Evolutionary conservation across 1,140 invertebrate species (phyloP).

Genomic region (Spodoptera frugiperda): DNA sequence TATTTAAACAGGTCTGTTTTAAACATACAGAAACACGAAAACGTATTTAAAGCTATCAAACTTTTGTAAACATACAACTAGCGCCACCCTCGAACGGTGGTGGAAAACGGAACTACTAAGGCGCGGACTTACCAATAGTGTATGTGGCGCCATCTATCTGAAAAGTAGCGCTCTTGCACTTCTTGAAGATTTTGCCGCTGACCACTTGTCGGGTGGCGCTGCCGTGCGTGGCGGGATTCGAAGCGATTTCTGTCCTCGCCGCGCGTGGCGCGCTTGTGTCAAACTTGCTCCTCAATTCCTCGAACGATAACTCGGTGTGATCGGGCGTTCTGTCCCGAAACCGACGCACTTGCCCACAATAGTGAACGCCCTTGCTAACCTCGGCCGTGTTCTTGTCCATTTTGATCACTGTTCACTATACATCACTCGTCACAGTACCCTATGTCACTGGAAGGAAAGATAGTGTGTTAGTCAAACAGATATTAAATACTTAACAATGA

Average conservation of each 20-base stretch:
- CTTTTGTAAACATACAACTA: conserved; percentile 18
- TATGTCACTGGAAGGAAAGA: conserved; percentile 54
- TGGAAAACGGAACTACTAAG: conserved; percentile 38
- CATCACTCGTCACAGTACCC: conserved; percentile 50
- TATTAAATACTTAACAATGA: neutral
- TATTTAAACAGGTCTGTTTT: neutral
- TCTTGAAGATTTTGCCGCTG: conserved; percentile 89
- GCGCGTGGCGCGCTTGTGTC: conserved; percentile 73
- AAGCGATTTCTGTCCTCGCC: conserved; percentile 72
- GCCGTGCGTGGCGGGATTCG: conserved; percentile 80
- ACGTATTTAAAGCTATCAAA: neutral
- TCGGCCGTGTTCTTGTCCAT: conserved; percentile 79
- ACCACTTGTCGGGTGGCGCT: conserved; percentile 84
- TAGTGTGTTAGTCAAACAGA: conserved; percentile 9
- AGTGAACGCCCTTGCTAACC: conserved; percentile 60
- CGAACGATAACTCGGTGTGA: conserved; percentile 71
- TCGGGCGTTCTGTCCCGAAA: conserved; percentile 67
- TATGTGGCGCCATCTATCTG: conserved; percentile 92
- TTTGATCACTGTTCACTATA: conserved; percentile 61
- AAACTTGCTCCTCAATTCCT: conserved; percentile 78
- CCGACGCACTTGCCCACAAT: conserved; percentile 73
- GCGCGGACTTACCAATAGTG: conserved; percentile 89
- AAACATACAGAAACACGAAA: neutral
- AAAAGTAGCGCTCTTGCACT: conserved; percentile 92
- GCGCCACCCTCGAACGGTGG: conserved; percentile 33